Conservation (phyloP, 2,888 invertebrate genomes). For the Neoscelio sp. region DNA sequence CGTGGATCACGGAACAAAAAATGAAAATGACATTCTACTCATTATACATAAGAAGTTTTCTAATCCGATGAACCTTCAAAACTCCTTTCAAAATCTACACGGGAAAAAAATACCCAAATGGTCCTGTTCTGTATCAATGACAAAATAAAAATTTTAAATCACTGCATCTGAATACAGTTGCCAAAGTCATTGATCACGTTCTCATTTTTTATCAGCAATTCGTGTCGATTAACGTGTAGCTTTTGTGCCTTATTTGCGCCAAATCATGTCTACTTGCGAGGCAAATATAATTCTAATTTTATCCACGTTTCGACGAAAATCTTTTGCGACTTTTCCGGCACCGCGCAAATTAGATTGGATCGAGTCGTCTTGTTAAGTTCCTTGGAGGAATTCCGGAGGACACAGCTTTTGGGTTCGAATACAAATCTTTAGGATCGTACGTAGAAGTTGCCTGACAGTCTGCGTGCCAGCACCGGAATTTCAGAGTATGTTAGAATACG, state of each 20-base stretch:
- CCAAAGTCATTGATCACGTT: conserved; percentile 22
- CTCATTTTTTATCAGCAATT: conserved; percentile 33
- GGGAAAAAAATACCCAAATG: too few species aligned
- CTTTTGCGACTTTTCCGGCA: conserved; percentile 67
- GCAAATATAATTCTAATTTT: conserved; percentile 59
- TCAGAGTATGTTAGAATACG: conserved; percentile 49
- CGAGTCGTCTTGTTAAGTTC: conserved; percentile 69
- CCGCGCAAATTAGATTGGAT: conserved; percentile 68
- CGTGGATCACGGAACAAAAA: not conserved
- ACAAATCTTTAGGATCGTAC: conserved; percentile 61
- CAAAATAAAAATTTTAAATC: conserved; percentile 5
- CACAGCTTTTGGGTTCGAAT: conserved; percentile 64
- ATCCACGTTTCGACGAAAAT: conserved; percentile 58
- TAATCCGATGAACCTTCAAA: too few species aligned
- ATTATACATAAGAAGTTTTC: too few species aligned
- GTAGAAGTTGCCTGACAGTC: conserved; percentile 60
- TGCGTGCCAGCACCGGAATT: conserved; percentile 56
- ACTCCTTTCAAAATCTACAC: not conserved
- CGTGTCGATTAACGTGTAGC: conserved; percentile 39
- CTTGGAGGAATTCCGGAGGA: conserved; percentile 58
- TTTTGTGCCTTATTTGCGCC: conserved; percentile 35
- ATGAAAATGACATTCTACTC: too few species aligned
- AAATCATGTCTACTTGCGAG: conserved; percentile 45
- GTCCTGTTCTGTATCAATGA: too few species aligned
- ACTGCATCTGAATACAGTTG: conserved; percentile 9